Conservation (phyloP, 2,888 invertebrate genomes). For the Drosophila vallismaia region DNA sequence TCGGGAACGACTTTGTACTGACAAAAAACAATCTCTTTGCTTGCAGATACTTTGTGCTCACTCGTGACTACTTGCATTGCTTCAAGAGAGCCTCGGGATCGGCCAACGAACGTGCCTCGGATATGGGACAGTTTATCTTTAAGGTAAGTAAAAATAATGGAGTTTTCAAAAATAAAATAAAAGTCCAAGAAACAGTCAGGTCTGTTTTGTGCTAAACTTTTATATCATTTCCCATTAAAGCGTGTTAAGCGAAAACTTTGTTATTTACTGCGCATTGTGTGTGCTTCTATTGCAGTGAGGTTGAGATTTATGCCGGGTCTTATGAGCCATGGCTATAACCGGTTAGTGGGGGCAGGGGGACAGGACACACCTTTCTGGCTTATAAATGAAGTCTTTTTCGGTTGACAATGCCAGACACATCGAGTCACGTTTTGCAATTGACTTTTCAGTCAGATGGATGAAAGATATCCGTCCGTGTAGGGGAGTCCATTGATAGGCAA, state of each 20-base stretch:
- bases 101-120: slow-evolving; percentile 85
- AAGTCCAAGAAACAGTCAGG: too few species aligned
- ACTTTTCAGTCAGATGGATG: slow-evolving; percentile 40
- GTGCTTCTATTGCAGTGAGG: slow-evolving; percentile 56
- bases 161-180: background rate
- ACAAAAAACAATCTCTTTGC: slow-evolving; percentile 18
- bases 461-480: slow-evolving; percentile 23
- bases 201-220: background rate
- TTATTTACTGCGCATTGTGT: slow-evolving; percentile 63
- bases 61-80: slow-evolving; percentile 88
- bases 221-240: background rate
- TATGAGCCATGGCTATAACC: slow-evolving; percentile 20
- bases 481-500: slow-evolving; percentile 25
- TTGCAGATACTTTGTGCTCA: slow-evolving; percentile 86
- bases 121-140: slow-evolving; percentile 88
- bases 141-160: slow-evolving; percentile 84
- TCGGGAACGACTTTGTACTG: slow-evolving; percentile 19
- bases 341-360: slow-evolving; percentile 1
- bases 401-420: slow-evolving; percentile 50
- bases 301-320: slow-evolving; percentile 58
- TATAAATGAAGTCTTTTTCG: slow-evolving; percentile 55
- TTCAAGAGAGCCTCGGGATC: slow-evolving; percentile 87
- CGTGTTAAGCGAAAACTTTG: slow-evolving; percentile 1
- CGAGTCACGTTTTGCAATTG: slow-evolving; percentile 62
- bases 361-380: slow-evolving; percentile 62